Evolutionary conservation across 2,888 invertebrate species (phyloP).

Genomic region (Drosophila cognata): DNA sequence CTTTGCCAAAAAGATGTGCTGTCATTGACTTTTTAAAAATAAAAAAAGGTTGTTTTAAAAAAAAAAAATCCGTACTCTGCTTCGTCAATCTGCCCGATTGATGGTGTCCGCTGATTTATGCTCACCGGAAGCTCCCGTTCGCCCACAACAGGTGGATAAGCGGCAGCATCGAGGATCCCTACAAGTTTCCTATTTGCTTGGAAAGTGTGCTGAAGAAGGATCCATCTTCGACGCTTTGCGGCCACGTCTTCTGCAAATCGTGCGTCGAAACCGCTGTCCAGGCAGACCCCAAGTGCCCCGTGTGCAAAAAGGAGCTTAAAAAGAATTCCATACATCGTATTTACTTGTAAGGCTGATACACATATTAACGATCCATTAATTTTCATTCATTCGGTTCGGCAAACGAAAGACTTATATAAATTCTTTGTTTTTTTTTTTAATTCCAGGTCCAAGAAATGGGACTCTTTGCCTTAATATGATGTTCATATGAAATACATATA

Average conservation of each 20-base stretch:
- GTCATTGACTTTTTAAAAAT: too few species aligned
- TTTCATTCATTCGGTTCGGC: not conserved
- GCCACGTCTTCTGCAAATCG: constrained; percentile 72
- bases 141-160: not conserved
- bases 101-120: constrained; percentile 46
- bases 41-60: too few species aligned
- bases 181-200: constrained; percentile 77
- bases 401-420: too few species aligned
- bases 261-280: constrained; percentile 65
- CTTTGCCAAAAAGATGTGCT: too few species aligned
- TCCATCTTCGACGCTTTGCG: constrained; percentile 75
- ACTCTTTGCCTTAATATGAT: not conserved
- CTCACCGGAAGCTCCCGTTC: constrained; percentile 9
- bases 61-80: not conserved
- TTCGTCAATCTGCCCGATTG: not conserved
- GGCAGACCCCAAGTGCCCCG: constrained; percentile 68
- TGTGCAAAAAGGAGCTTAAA: constrained; percentile 68
- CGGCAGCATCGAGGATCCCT: constrained; percentile 13
- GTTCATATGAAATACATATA: not conserved
- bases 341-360: constrained; percentile 48
- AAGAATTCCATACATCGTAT: constrained; percentile 61
- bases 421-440: not conserved
- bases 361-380: too few species aligned
- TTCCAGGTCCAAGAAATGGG: not conserved
- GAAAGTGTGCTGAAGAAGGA: constrained; percentile 55